Evolutionary conservation across 2,113 vertebrate genomes (phyloP).

Genomic region (human): GRCh38 chr3:76847501-76848000

Average conservation of each 20-base stretch:
- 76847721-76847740: background rate
- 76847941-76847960: background rate
- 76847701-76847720: background rate
- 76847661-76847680: background rate
- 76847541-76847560: background rate
- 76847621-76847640: background rate
- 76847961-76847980: background rate
- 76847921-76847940: background rate
- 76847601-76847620: background rate
- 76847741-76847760: background rate
- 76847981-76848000: background rate
- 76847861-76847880: background rate
- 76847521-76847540: background rate
- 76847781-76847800: background rate
- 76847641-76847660: background rate
- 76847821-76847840: background rate
- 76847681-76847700: background rate
- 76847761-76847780: background rate
- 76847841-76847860: background rate
- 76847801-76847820: background rate
- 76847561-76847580: background rate
- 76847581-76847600: background rate
- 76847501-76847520: background rate
- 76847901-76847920: background rate
- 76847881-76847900: background rate